Evolutionary conservation across 2,797 vertebrate genomes (phyloP), one percentile per base, ranked within the genome.

Genomic region (Bovichtus diacanthus): DNA sequence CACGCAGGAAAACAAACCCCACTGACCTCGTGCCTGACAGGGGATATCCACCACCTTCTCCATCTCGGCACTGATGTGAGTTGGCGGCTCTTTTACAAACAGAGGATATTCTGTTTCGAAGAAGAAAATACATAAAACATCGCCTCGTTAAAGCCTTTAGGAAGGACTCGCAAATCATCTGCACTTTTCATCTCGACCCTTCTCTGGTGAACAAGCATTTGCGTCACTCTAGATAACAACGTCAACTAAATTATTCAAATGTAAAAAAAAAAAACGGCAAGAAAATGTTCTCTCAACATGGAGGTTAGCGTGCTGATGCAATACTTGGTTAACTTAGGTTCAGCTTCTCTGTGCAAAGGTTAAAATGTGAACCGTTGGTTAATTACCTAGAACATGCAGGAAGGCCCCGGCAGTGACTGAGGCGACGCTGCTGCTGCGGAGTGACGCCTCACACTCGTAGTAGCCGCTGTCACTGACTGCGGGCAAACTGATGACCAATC

Each of bases 31-130:
- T 53, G 97, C 98, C 84, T 96, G 97, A 88, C 98, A 99, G 43
- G 97, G 97, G 70, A 99, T 97, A 88, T 99, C 96, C 88, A 99
- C 96, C 90, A 99, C 96, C 82, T 98, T 99, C 91, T 99, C 98
- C 97, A 99, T 99, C 93, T 99, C 98, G 0, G 97, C 97, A 0
- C 96, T 98, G 89, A 99, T 95, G 94, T 99, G 98, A 69, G 95
- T 95, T 59, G 98, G 97, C 0, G 98, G 98, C 90, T 99, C 98
- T 93, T 94, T 96, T 74, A 96, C 43, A 53, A 99, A 98, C 91
- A 98, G 95, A 0, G 98, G 98, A 0, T 97, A 97, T 81, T 99
- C 98, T 93, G 81, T 85, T 68, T 68, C 31, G 23, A 36, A 53
- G 25, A 68, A 31, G 2, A 51, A 46, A 66, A 65, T 58, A 18